A percentile compares a stretch with the other conserved stretches of the same genome.
These are phyloP conservation scores for Sparidentex hasta DNA, from an alignment of 2,797 vertebrate genomes.

Conservation along the genomic window DNA sequence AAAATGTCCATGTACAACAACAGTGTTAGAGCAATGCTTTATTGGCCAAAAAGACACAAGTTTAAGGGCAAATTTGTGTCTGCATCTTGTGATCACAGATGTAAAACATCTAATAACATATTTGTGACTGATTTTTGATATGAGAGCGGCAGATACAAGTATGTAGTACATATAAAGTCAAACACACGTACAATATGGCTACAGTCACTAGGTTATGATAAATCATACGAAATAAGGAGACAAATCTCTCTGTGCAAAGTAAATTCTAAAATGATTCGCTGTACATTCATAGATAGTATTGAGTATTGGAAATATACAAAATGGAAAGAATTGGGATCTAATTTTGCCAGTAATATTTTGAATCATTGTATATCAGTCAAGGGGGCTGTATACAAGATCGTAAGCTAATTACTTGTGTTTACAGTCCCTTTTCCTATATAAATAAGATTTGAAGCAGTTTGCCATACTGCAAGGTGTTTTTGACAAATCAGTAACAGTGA, in stretches of 20 bases:
- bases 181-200: neutral
- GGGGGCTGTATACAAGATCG: neutral
- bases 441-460: neutral
- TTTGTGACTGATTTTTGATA: neutral
- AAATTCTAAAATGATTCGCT: neutral
- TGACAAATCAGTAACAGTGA: slow-evolving; percentile 1
- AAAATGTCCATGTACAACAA: neutral
- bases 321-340: too few relatives aligned
- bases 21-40: neutral
- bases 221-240: neutral
- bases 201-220: neutral
- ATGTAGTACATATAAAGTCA: neutral
- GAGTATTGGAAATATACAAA: neutral
- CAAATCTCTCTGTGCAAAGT: neutral
- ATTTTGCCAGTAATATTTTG: neutral
- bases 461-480: neutral
- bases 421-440: neutral
- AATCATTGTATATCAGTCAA: slow-evolving; percentile 1
- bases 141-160: too few relatives aligned
- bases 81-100: slow-evolving; percentile 18
- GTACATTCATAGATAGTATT: neutral
- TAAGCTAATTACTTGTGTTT: neutral
- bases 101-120: neutral
- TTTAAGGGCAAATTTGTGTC: neutral
- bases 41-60: neutral